A percentile compares a stretch with the other conserved stretches of the same genome.
Conservation (phyloP, 2,797 vertebrate species). For the Heterohyrax brucei region DNA sequence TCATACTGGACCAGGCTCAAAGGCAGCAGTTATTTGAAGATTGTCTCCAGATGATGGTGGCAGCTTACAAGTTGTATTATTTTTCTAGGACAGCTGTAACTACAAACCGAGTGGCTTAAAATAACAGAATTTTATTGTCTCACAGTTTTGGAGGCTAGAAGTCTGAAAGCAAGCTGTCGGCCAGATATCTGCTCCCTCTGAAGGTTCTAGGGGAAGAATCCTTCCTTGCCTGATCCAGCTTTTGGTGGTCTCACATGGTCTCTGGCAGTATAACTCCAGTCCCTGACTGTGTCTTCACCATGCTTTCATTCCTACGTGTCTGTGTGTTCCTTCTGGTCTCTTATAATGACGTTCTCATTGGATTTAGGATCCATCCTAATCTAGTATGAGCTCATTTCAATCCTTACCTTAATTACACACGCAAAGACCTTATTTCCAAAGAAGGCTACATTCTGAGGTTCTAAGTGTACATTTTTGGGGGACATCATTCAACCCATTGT, state of each 20-base stretch:
- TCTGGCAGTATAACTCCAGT: neutral
- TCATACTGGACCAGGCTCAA: neutral
- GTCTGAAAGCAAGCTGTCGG: neutral
- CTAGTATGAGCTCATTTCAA: neutral
- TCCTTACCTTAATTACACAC: neutral
- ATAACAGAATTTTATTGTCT: neutral
- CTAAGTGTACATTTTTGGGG: too few species aligned
- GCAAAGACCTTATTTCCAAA: conserved; percentile 1
- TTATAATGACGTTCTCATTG: neutral
- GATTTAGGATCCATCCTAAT: neutral
- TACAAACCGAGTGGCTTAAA: neutral
- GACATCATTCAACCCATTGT: neutral
- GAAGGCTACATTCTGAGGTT: neutral
- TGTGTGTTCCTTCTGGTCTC: neutral
- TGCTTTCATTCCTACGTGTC: neutral
- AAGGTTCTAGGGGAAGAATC: neutral
- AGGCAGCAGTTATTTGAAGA: neutral
- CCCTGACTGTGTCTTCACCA: neutral
- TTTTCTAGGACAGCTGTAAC: neutral
- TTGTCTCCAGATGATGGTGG: neutral
- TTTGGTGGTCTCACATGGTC: neutral
- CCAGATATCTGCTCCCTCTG: neutral
- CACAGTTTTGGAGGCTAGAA: neutral
- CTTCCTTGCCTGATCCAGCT: neutral
- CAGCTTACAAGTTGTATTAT: neutral